These are phyloP conservation scores for Brachypteracias leptosomus DNA, from an alignment of 2,113 vertebrate species.

Conservation along the genomic window DNA sequence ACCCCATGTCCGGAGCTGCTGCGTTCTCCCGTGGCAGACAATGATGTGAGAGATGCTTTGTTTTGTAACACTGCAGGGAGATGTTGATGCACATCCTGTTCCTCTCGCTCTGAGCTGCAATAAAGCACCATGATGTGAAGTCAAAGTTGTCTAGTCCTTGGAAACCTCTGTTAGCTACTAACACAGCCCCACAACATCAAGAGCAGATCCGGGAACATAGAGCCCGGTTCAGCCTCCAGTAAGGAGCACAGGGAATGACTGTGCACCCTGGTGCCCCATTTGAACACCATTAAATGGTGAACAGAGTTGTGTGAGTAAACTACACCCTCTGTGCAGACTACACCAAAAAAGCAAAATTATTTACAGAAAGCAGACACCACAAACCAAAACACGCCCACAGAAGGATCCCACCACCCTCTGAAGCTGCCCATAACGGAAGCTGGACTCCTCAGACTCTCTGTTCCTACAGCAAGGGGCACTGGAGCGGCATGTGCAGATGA, in stretches of 20 bases:
- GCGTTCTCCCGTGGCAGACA: neutral
- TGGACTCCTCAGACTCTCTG: neutral
- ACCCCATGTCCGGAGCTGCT: neutral
- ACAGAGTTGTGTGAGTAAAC: accelerated
- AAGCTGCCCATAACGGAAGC: neutral
- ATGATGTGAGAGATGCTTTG: neutral
- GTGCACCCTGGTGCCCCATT: neutral
- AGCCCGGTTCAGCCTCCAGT: neutral
- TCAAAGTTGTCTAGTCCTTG: neutral
- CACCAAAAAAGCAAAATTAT: neutral
- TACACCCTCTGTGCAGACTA: neutral
- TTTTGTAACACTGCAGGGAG: neutral
- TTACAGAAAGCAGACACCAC: neutral
- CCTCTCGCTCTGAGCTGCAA: conserved; percentile 57
- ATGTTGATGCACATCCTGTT: neutral
- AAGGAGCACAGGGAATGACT: neutral
- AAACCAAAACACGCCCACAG: neutral
- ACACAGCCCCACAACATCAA: neutral
- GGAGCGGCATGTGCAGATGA: neutral
- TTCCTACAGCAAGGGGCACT: neutral
- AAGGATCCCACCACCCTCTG: neutral
- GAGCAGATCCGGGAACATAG: neutral
- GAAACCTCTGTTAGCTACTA: neutral
- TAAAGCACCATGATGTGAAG: neutral
- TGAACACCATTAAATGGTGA: neutral